phyloP scores from a whole-genome alignment of 2,888 invertebrate species.

The Trissoscelio sp. region DNA sequence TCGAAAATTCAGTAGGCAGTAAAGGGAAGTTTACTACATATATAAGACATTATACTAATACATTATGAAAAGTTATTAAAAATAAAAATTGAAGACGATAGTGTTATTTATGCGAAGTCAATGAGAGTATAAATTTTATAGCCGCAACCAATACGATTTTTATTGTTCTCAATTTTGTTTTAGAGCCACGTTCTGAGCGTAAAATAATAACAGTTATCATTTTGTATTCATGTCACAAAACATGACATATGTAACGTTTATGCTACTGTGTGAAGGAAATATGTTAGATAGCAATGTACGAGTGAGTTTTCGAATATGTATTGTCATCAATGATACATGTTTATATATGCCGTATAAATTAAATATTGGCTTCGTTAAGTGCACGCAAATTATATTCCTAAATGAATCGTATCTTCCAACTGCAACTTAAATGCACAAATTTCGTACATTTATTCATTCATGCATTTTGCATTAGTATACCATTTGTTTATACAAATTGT shows the following conservation, averaged over 20 bases:
- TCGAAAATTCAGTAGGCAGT: too few relatives aligned
- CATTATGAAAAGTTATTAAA: background rate
- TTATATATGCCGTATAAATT: background rate
- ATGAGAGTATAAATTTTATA: slow-evolving; percentile 25
- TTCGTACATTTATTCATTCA: too few relatives aligned
- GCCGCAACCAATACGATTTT: slow-evolving; percentile 39
- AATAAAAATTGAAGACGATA: background rate
- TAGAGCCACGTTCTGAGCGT: slow-evolving; percentile 12
- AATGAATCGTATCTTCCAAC: too few relatives aligned
- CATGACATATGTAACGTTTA: slow-evolving; percentile 45
- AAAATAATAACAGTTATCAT: slow-evolving; percentile 56
- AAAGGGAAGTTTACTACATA: too few relatives aligned
- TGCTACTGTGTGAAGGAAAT: slow-evolving; percentile 28
- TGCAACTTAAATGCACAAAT: too few relatives aligned
- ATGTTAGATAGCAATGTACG: slow-evolving; percentile 26
- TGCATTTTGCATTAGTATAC: too few relatives aligned
- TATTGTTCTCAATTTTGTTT: slow-evolving; percentile 50
- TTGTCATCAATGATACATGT: slow-evolving; percentile 29
- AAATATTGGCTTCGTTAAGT: too few relatives aligned
- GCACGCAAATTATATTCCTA: background rate
- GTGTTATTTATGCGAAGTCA: slow-evolving; percentile 21
- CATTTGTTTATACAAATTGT: too few relatives aligned
- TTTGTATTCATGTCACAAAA: slow-evolving; percentile 51
- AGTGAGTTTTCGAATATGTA: slow-evolving; percentile 17
- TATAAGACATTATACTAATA: too few relatives aligned